A percentile compares a stretch with the other conserved stretches of the same genome.
Evolutionary conservation across 2,113 vertebrate genomes (phyloP).

Genomic region (Anarhynchus alexandrinus): DNA sequence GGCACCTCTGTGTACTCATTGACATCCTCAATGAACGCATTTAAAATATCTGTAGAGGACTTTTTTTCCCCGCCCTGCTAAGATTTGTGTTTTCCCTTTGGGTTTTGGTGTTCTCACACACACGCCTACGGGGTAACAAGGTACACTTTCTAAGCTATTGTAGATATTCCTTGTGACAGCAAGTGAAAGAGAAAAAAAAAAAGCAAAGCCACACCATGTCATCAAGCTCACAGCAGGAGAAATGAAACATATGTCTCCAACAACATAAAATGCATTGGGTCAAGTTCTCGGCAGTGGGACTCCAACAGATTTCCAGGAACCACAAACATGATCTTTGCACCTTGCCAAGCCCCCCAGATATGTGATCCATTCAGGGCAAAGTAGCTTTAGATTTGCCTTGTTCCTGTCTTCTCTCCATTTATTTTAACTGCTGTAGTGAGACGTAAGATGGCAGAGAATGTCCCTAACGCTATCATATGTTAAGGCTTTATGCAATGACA

Average conservation of each 20-base stretch:
- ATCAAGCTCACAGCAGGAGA: neutral
- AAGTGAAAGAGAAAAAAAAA: neutral
- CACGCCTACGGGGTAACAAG: neutral
- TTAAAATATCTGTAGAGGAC: neutral
- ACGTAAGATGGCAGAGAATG: neutral
- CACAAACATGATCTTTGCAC: neutral
- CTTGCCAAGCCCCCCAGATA: neutral
- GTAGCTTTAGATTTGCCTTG: neutral
- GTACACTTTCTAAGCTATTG: neutral
- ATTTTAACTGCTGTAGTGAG: neutral
- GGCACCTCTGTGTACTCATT: neutral
- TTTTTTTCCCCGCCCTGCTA: neutral
- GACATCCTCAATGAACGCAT: neutral
- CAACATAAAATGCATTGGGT: neutral
- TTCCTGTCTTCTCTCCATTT: neutral
- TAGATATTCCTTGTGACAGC: neutral
- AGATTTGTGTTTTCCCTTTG: neutral
- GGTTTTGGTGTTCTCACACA: neutral
- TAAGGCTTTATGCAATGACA: neutral
- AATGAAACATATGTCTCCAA: neutral
- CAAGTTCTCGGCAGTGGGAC: neutral
- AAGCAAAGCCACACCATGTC: neutral
- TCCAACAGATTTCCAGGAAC: neutral
- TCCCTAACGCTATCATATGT: neutral
- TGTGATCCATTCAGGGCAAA: rapidly evolving